Evolutionary conservation across 37 sponge, comb jelly and placozoan species (phyloP), one percentile per base, ranked within the genome.

Genomic region (Theonella swinhoei): DNA sequence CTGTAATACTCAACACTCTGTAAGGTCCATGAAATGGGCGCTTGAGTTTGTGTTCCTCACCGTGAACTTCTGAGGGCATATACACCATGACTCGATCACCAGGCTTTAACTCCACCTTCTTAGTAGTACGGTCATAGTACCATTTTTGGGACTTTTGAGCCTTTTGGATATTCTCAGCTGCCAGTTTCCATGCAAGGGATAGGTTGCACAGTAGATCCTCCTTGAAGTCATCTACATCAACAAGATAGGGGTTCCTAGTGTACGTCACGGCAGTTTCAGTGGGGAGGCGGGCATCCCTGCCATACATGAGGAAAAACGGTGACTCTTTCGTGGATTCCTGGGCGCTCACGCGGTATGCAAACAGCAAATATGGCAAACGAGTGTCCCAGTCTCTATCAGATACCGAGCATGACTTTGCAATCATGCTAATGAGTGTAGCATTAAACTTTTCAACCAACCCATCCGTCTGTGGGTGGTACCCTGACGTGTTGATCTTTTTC

Each of bases 371-470:
- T 3, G 82, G 83, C 2, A 90, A 66, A 70, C 75, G 71, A 3
- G 29, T 39, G 35, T 86, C 86, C 82, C 86, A 85, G 33, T 90
- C 82, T 31, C 42, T 8, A 42, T 78, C 83, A 34, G 39, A 23
- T 8, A 40, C 74, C 60, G 31, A 30, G 38, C 84, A 70, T 17
- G 75, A 40, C 39, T 89, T 89, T 1, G 84, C 28, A 23, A 84
- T 25, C 74, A 89, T 83, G 42, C 39, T 62, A 39, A 67, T 67
- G 19, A 89, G 67, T 30, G 85, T 84, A 30, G 41, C 4, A 38
- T 87, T 87, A 39, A 87, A 87, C 39, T 74, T 69, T 63, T 88
- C 82, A 28, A 88, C 88, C 30, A 88, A 58, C 1, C 91, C 91
- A 75, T 90, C 86, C 19, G 79, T 83, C 39, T 90, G 82, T 1